Base-by-base conservation (phyloP, 2,888 invertebrate species). In the Epirrhoe tristata region DNA sequence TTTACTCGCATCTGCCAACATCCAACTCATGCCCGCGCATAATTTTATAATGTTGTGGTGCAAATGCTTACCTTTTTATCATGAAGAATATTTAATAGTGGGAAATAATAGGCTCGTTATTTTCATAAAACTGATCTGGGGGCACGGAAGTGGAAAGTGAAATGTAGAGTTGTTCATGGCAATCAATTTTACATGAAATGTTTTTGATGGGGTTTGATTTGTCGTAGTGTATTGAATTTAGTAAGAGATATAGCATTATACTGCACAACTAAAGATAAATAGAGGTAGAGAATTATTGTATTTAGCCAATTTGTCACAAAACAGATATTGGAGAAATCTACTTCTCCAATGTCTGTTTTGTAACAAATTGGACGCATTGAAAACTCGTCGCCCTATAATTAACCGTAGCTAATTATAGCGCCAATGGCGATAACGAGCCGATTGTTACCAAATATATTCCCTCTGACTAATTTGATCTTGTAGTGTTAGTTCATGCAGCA, bases 41-140 rank as follows among this genome's bases (percentile, higher is more conserved):
- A 66, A 66, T 66, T 62, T 51, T 66, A 46, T 48, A 53, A 53
- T 34, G 34, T 55, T 50, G 62, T 43, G 54, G 16, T 50, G 52
- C 52, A 52, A 53, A 53, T 34, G n/a, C 39, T 24, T 54, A 46
- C 24, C 48, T 58, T 58, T 14, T 2, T 24, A 57, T 46, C 46
- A 57, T 43, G 43, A 57, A 52, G 31, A 51, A 34, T 16, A 31
- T 51, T 36, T 31, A 32, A 43, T 7, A 34, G 34, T 34, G 7
- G 6, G 7, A 36, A 8, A 7, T 36, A 36, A 36, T 36, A 36
- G 36, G 8, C 36, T 36, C 36, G 8, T 36, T 0, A 8, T 36
- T 36, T 36, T 36, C 36, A 36, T 36, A 36, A 8, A 36, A 24
- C 24, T 24, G 24, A 24, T 24, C 24, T 24, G 24, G 24, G 24